A percentile compares a stretch with the other conserved stretches of the same genome.
phyloP scores from a whole-genome alignment of 2,888 invertebrate species.

The Leptopterna dolabrata region DNA sequence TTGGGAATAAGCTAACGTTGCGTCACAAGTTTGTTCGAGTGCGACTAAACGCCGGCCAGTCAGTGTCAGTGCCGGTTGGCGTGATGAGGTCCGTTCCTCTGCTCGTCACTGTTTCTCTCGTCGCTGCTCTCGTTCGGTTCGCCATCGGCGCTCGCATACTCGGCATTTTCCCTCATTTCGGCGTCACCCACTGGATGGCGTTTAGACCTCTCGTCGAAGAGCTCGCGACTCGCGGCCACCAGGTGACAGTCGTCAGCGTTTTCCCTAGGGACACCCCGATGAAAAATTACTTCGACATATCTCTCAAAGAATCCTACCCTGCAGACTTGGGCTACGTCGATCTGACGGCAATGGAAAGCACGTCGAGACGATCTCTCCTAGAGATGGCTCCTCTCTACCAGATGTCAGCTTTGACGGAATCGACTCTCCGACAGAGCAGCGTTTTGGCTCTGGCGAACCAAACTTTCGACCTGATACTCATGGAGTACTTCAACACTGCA shows the following conservation, averaged over 20 bases:
- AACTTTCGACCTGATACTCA: slow-evolving; percentile 75
- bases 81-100: neutral
- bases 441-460: slow-evolving; percentile 38
- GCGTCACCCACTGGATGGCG: slow-evolving; percentile 39
- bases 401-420: slow-evolving; percentile 21
- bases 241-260: slow-evolving; percentile 42
- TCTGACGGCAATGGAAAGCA: neutral
- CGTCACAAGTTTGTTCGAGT: neutral
- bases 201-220: slow-evolving; percentile 45
- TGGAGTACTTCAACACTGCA: slow-evolving; percentile 79
- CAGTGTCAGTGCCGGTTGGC: neutral
- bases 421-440: neutral
- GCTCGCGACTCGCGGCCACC: slow-evolving; percentile 39
- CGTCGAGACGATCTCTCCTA: neutral
- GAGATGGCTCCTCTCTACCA: slow-evolving; percentile 8
- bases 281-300: slow-evolving; percentile 42
- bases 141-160: neutral
- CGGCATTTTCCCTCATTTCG: slow-evolving; percentile 43
- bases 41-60: neutral
- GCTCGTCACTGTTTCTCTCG: neutral
- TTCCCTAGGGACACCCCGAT: slow-evolving; percentile 16
- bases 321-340: neutral
- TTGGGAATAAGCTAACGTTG: neutral
- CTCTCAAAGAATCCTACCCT: neutral
- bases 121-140: neutral